Evolutionary conservation across 2,797 vertebrate species (phyloP).

Genomic region (Bryconaethiops microstoma): DNA sequence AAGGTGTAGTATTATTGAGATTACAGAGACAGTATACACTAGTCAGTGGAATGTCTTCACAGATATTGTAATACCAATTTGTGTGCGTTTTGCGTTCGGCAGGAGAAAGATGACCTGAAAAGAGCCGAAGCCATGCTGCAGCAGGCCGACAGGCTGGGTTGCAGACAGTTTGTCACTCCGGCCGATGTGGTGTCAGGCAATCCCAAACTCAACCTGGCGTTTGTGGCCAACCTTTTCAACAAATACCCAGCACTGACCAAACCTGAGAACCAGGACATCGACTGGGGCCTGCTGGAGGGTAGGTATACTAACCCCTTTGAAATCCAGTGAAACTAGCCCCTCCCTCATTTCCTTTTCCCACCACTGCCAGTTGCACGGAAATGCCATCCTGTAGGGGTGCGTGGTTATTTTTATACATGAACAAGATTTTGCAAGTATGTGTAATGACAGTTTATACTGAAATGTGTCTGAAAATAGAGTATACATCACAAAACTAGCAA

Average conservation of each 20-base stretch:
- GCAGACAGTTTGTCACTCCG: constrained; percentile 92
- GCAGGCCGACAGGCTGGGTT: constrained; percentile 88
- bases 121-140: constrained; percentile 90
- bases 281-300: constrained; percentile 89
- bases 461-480: neutral
- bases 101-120: constrained; percentile 90
- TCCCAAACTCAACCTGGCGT: constrained; percentile 94
- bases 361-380: neutral
- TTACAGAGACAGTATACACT: no score
- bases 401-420: neutral
- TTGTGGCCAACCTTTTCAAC: constrained; percentile 96
- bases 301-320: constrained; percentile 41
- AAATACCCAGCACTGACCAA: constrained; percentile 94
- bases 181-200: constrained; percentile 90
- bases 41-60: no score
- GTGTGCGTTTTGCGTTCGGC: constrained; percentile 30
- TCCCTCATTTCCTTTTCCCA: neutral
- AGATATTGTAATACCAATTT: no score
- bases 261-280: constrained; percentile 92
- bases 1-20: no score
- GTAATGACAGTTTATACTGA: neutral
- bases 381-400: constrained; percentile 5
- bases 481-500: neutral
- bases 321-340: neutral
- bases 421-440: neutral